These are phyloP conservation scores for Cephus spinipes DNA, from an alignment of 2,888 invertebrate genomes.

Conservation along the genomic window DNA sequence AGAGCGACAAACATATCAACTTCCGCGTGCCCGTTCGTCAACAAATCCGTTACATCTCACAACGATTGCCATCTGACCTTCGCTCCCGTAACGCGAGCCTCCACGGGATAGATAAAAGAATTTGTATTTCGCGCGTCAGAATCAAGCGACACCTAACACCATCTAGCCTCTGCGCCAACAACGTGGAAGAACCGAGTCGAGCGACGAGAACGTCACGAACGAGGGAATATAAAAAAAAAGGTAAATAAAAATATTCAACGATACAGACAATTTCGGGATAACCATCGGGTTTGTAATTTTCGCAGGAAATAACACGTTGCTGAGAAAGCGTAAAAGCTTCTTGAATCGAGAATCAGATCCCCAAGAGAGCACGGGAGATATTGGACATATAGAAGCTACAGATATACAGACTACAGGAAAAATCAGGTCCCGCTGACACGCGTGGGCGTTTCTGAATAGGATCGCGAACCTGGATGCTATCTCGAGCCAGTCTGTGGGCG, in stretches of 20 bases:
- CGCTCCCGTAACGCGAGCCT: background rate
- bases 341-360: background rate
- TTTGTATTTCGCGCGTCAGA: background rate
- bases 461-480: background rate
- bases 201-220: background rate
- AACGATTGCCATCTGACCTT: background rate
- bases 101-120: background rate
- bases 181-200: background rate
- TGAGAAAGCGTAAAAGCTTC: background rate
- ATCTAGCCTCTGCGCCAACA: background rate
- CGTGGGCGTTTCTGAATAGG: background rate
- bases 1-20: background rate
- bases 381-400: background rate
- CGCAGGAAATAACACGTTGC: background rate
- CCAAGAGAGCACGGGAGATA: background rate
- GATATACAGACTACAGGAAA: background rate
- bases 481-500: background rate
- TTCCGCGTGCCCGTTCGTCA: background rate
- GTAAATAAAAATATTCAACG: background rate
- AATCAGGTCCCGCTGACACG: background rate
- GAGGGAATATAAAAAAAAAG: background rate
- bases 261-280: background rate
- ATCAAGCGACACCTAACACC: background rate
- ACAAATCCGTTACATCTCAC: background rate
- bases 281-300: background rate